Base-by-base conservation (phyloP, 2,113 vertebrate species). In the Dasyprocta punctata region DNA sequence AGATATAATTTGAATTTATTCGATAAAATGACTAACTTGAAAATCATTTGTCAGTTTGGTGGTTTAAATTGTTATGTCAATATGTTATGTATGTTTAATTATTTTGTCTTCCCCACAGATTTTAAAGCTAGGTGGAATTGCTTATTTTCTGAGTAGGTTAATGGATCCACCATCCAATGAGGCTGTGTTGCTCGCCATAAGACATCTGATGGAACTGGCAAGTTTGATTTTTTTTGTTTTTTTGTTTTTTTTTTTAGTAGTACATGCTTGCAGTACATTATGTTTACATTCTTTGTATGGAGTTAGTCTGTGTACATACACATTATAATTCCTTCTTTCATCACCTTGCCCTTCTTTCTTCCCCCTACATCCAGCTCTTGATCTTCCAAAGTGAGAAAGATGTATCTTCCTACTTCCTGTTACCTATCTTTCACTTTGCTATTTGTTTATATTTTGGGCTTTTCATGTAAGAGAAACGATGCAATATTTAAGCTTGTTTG, bases 191-290 rank as follows among this genome's bases (percentile, higher is more conserved):
- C 97, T 99, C 33, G 99, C 99, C 86, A 99, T 99, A 98, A 99
- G 99, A 94, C 99, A 99, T 95, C 99, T 99, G 28, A 99, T 98
- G 97, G 99, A 99, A 97, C 98, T 99, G 99, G 99, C 99, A 98
- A 98, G 94, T 89, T 84, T 26, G 2, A 36, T 36, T 44, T 71
- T 78, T 90, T 67, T 89, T 16, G n/a, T 24, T 82, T 44, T 69
- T n/a, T n/a, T n/a, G n/a, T n/a, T n/a, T n/a, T 78, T 87, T 67
- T 89, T 17, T 26, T 83, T 36, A 78, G 28, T 49, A 78, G 26
- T 49, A 49, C 28, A 33, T 47, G 44, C 30, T 78, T 78, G 44
- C 26, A 78, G 28, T 33, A 33, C 14, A 9, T 78, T 19, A 49
- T 49, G 5, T 33, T 16, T 73, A 19, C 28, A 49, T 2, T 30